phyloP scores from a whole-genome alignment of 2,797 vertebrate species.

The Lates japonicus region DNA sequence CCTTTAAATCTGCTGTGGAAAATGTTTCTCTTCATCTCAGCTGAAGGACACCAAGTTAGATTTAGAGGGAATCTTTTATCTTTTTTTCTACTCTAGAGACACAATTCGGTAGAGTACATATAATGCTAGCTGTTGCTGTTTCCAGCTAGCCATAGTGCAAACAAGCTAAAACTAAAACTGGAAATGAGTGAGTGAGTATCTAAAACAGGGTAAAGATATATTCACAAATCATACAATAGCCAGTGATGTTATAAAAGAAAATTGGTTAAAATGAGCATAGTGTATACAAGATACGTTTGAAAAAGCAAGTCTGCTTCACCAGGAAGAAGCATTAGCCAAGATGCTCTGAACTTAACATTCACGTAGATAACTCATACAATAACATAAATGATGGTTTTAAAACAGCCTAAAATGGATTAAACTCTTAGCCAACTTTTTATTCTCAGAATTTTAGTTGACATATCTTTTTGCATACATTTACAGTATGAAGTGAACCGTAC shows the following conservation, averaged over 20 bases:
- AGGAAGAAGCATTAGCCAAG: neutral
- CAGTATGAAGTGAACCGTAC: neutral
- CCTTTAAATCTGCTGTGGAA: constrained; percentile 57
- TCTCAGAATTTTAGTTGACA: too few relatives aligned
- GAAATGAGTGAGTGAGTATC: neutral
- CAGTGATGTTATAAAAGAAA: neutral
- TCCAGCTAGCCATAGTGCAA: neutral
- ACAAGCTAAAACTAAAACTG: neutral
- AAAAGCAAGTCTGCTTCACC: neutral
- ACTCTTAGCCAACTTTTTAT: too few relatives aligned
- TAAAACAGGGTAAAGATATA: neutral
- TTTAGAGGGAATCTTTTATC: neutral
- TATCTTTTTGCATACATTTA: too few relatives aligned
- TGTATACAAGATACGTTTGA: neutral
- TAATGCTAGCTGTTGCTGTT: too few relatives aligned
- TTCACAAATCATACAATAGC: neutral
- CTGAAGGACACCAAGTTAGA: constrained; percentile 26
- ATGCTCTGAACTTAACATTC: neutral
- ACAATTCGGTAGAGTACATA: neutral
- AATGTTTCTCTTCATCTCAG: constrained; percentile 56
- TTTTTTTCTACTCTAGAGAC: neutral
- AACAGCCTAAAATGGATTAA: too few relatives aligned
- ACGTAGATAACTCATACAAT: too few relatives aligned
- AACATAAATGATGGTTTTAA: too few relatives aligned
- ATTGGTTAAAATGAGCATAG: neutral